Base-by-base conservation (phyloP, 2,113 vertebrate species). In the Lucifuga dentata region DNA sequence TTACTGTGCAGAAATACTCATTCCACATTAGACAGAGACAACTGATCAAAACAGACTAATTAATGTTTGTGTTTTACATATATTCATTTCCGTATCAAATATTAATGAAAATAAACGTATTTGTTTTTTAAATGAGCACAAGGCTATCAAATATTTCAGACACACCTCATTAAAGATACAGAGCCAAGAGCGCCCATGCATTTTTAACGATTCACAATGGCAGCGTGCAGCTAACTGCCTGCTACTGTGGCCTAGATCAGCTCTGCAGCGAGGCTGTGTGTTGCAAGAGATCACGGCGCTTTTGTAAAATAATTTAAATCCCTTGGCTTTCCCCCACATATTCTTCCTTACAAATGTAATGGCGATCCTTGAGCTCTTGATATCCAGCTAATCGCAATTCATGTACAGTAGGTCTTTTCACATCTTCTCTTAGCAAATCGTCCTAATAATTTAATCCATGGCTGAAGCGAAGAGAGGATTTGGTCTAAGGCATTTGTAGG, bases 1-100 rank as follows among this genome's bases (percentile, higher is more conserved):
- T 67, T 71, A 60, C 35, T 24, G 80, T 26, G 68, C 65, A 79
- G 85, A 91, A 90, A 85, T 65, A 63, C 71, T 70, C 76, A 6
- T 43, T 82, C 72, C 32, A 66, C 76, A 80, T 86, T 80, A 83
- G 80, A 86, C 86, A 39, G 75, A 91, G 89, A 92, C 88, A 90
- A 90, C 88, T 90, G 81, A 91, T 92, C 86, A 88, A 90, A 93
- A 91, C 85, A 84, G 82, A 80, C 84, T 90, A 90, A 93, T 92
- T 92, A 86, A 87, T 87, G 90, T 88, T 81, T 88, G 84, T 87
- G 89, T 89, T 91, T 91, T 92, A 90, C 90, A 92, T 92, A 89
- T 87, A 90, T 93, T 92, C 65, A 91, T 91, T 91, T 87, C 81
- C 73, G 67, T 76, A 92, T 92, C 72, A 91, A 91, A 89, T 90